Conservation (phyloP, 1,140 invertebrate species). For the Drosophila virilis region DNA sequence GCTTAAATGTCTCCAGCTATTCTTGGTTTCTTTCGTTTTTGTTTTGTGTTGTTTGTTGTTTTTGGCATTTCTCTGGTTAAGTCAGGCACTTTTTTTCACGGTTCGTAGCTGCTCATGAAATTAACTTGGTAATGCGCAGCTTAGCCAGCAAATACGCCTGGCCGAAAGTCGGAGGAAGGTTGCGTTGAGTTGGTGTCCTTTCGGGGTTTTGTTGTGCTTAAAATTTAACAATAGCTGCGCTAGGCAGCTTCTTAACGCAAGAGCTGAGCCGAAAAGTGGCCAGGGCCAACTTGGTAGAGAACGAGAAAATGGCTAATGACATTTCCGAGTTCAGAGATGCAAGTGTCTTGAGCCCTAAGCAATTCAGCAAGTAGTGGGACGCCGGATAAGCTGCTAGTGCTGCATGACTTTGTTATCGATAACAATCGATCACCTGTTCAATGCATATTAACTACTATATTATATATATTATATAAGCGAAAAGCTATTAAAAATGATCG, state of each 20-base stretch:
- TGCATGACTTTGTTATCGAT: background rate
- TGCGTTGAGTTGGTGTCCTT: background rate
- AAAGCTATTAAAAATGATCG: no score
- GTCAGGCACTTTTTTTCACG: conserved; percentile 66
- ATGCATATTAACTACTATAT: no score
- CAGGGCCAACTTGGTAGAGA: background rate
- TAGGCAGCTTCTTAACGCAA: conserved; percentile 13
- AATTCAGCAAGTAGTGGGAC: no score
- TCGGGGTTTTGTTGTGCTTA: conserved; percentile 20
- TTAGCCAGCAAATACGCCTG: conserved; percentile 33
- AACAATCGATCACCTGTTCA: background rate
- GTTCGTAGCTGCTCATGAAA: conserved; percentile 55
- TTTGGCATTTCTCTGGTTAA: conserved; percentile 80
- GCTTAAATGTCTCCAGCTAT: conserved; percentile 53
- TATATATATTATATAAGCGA: no score
- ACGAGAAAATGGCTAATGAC: background rate
- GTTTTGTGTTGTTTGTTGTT: conserved; percentile 25
- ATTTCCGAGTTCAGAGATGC: conserved; percentile 5
- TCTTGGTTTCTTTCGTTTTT: background rate
- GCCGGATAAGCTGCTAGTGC: no score
- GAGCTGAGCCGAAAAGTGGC: background rate
- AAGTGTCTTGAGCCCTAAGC: background rate
- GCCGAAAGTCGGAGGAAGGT: background rate
- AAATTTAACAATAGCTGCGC: conserved; percentile 57
- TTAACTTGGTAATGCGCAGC: conserved; percentile 58